Conservation (phyloP, 2,888 invertebrate genomes). For the Rotaria sp. region DNA sequence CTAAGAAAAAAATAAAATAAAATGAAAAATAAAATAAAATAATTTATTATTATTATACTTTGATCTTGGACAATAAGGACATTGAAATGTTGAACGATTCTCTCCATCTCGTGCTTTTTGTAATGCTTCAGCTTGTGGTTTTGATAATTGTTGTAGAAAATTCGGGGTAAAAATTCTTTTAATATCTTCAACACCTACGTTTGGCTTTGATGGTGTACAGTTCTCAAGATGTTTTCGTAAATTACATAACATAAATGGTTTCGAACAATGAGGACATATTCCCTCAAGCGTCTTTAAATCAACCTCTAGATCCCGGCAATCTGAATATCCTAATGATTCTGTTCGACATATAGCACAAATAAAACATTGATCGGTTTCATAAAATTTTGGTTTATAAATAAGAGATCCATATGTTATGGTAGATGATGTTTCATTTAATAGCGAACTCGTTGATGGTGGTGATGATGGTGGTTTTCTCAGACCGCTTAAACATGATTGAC, state of each 20-base stretch:
- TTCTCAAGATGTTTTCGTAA: background rate
- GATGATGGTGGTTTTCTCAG: background rate
- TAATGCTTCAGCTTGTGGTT: background rate
- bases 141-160: background rate
- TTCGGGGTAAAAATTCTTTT: background rate
- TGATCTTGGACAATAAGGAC: background rate
- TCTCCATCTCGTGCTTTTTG: background rate
- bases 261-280: background rate
- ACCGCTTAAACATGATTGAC: background rate
- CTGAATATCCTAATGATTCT: background rate
- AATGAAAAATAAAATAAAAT: background rate
- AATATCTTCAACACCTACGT: background rate
- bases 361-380: background rate
- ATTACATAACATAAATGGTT: background rate
- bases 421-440: too few relatives aligned
- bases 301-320: background rate
- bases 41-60: background rate
- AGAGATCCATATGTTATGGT: background rate
- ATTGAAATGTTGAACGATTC: constrained; percentile 16
- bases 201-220: background rate
- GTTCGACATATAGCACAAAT: background rate
- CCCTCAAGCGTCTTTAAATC: background rate
- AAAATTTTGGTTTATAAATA: background rate
- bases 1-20: background rate
- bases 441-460: background rate